Evolutionary conservation across 1,140 invertebrate genomes (phyloP), one percentile per base, ranked within the genome.

Genomic region (Polypedilum pembai): DNA sequence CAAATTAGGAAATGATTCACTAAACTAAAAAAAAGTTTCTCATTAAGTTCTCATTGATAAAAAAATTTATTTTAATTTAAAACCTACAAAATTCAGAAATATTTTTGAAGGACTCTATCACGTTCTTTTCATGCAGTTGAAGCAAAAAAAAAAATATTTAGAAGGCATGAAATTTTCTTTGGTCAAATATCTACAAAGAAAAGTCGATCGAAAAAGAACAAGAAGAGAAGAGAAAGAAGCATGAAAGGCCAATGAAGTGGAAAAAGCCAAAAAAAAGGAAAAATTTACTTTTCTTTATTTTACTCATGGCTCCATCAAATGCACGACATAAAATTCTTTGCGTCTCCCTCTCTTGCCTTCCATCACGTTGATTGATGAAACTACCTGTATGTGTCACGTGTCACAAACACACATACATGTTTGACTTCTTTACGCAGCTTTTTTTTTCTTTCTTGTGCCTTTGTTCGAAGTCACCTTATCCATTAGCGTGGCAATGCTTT

Each of bases 301-400:
- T 33, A 33, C 24, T 33, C 45, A 12, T 56, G 45, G n/a, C 45
- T 56, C 45, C n/a, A 56, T 56, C 45, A 56, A 56, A 56, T 56
- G 45, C 45, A 56, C 45, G n/a, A 56, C 45, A 56, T n/a, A n/a
- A 56, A 56, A 56, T n/a, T 15, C 2, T 45, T 56, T 56, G 1
- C 24, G 24, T 3, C 24, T 56, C 45, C 45, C 45, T 56, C 7
- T 56, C 15, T 12, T n/a, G 15, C 45, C 45, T 56, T 56, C 45
- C 45, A 56, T 56, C 45, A 56, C 15, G 45, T 56, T 56, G 45
- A 56, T 56, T 56, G 45, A 56, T 56, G 45, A 56, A 56, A 56
- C 45, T 56, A 56, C 45, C 45, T 56, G 45, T 33, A 33, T 33
- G 24, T 33, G 24, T n/a, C 45, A n/a, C n/a, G n/a, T 56, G 45